These are phyloP conservation scores for Drosophila suzukii DNA, from an alignment of 1,140 invertebrate genomes.

Conservation along the genomic window DNA sequence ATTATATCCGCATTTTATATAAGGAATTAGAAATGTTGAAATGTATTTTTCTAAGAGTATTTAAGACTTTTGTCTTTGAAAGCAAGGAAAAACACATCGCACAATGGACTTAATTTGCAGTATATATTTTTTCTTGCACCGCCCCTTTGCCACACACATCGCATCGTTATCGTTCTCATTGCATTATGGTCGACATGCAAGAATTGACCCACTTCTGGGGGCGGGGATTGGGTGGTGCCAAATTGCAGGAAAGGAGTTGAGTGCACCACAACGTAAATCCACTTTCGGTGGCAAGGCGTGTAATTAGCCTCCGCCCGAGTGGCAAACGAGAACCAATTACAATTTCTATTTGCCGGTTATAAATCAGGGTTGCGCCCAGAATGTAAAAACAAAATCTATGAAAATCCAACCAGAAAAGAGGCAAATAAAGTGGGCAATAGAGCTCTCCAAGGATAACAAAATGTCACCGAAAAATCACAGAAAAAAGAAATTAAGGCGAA, in stretches of 20 bases:
- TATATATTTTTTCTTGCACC: not conserved
- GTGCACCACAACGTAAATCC: conserved; percentile 62
- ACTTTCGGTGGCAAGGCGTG: conserved; percentile 65
- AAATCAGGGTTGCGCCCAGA: conserved; percentile 51
- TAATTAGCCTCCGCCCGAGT: conserved; percentile 54
- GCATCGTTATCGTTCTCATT: conserved; percentile 56
- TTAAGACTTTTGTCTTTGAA: too few relatives aligned
- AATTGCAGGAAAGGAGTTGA: conserved; percentile 19
- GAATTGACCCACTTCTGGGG: conserved; percentile 27
- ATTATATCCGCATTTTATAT: too few relatives aligned
- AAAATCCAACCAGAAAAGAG: conserved; percentile 4
- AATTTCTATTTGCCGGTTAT: conserved; percentile 67
- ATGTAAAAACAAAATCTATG: not conserved
- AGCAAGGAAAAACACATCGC: not conserved
- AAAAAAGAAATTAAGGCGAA: conserved; percentile 10
- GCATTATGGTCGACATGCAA: conserved; percentile 52
- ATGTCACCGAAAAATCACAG: conserved; percentile 24
- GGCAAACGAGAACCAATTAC: conserved; percentile 67
- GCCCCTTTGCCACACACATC: conserved; percentile 21
- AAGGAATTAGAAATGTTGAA: too few relatives aligned
- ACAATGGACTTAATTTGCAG: not conserved
- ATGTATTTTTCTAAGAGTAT: too few relatives aligned
- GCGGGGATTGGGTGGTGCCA: too few relatives aligned
- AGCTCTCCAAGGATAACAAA: conserved; percentile 37
- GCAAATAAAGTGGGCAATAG: conserved; percentile 48